A percentile compares a stretch with the other conserved stretches of the same genome.
Evolutionary conservation across 2,797 vertebrate genomes (phyloP).

Genomic region (Pseudochromis fuscus): DNA sequence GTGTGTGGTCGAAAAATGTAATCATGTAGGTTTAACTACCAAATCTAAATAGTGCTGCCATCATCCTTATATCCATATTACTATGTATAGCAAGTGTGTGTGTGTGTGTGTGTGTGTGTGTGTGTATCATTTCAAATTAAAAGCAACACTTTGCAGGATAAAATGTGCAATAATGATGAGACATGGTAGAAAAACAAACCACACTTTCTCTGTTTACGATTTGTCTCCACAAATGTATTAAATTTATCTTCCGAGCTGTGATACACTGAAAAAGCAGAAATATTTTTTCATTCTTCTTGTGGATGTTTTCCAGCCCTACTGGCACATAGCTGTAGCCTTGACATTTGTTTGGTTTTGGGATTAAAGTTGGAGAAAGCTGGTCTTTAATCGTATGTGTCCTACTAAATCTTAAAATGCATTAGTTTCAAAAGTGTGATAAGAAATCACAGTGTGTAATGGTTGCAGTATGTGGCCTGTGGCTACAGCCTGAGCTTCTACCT

Average conservation of each 20-base stretch:
- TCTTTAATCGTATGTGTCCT: slow-evolving; percentile 52
- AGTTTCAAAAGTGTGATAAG: slow-evolving; percentile 49
- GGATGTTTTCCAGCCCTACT: slow-evolving; percentile 39
- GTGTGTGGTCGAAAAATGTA: not conserved
- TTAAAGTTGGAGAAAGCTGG: slow-evolving; percentile 66
- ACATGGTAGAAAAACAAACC: slow-evolving; percentile 4
- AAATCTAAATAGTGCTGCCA: not conserved
- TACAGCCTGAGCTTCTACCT: slow-evolving; percentile 29
- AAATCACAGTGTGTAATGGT: slow-evolving; percentile 41
- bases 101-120: no score
- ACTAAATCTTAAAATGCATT: slow-evolving; percentile 64
- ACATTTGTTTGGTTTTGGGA: slow-evolving; percentile 64
- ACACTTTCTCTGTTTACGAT: slow-evolving; percentile 20
- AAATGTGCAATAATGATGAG: slow-evolving; percentile 24
- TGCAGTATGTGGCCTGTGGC: slow-evolving; percentile 15
- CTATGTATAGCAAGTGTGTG: not conserved
- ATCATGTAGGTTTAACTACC: not conserved
- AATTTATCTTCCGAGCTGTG: slow-evolving; percentile 32
- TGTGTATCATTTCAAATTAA: no score
- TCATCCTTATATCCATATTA: not conserved
- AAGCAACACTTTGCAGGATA: not conserved
- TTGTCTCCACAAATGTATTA: slow-evolving; percentile 42
- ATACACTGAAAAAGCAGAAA: slow-evolving; percentile 23
- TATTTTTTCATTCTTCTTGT: slow-evolving; percentile 40
- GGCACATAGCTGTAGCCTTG: slow-evolving; percentile 45